These are phyloP conservation scores for Hetaerina titia DNA, from an alignment of 2,888 invertebrate genomes.

Conservation along the genomic window DNA sequence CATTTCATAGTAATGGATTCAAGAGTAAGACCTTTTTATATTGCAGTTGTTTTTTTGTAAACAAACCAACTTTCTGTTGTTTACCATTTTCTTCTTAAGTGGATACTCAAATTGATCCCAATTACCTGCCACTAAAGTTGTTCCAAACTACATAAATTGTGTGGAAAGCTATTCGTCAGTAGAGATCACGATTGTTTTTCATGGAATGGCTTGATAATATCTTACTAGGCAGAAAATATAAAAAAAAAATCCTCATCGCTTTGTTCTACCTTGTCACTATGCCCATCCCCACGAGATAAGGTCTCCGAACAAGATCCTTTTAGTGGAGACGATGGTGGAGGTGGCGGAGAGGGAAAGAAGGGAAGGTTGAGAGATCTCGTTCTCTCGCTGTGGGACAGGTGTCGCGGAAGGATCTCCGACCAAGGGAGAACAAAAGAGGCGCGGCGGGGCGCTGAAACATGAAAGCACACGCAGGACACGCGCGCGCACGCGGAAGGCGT, in stretches of 20 bases:
- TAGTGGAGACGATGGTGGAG: constrained; percentile 19
- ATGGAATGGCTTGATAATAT: not conserved
- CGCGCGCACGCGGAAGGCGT: not conserved
- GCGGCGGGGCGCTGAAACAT: constrained; percentile 56
- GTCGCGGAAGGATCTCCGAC: constrained; percentile 41
- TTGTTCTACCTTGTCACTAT: not conserved
- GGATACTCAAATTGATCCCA: not conserved
- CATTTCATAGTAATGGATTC: too few relatives aligned
- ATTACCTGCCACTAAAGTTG: not conserved
- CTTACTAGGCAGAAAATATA: not conserved
- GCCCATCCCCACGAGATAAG: not conserved
- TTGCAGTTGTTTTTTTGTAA: too few relatives aligned
- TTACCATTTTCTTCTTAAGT: not conserved
- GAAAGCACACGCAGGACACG: constrained; percentile 53
- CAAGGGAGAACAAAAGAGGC: constrained; percentile 48
- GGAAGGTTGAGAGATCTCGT: constrained; percentile 30
- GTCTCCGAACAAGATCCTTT: constrained; percentile 55
- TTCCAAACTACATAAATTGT: too few relatives aligned
- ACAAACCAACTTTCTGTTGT: too few relatives aligned
- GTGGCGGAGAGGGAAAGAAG: not conserved
- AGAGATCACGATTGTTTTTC: not conserved
- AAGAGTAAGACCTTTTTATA: too few relatives aligned
- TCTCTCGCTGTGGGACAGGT: constrained; percentile 44
- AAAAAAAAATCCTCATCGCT: not conserved
- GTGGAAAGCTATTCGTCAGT: not conserved